phyloP scores from a whole-genome alignment of 2,797 vertebrate genomes.

The Typhlichthys subterraneus region DNA sequence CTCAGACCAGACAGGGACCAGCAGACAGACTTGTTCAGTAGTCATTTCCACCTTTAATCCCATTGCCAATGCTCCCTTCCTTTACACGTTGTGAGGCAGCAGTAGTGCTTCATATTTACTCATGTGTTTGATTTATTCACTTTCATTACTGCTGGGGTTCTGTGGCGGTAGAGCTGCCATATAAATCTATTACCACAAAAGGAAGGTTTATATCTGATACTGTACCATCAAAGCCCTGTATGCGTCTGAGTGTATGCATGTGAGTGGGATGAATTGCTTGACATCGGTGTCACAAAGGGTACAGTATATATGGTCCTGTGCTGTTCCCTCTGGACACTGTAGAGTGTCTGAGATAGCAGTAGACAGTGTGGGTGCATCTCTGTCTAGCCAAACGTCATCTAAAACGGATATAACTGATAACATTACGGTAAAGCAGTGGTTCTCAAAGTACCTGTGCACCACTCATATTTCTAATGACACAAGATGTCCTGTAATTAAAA shows the following conservation, averaged over 20 bases:
- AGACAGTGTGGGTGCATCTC: conserved; percentile 2
- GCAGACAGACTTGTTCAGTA: too few species aligned
- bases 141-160: conserved; percentile 53
- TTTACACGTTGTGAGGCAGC: conserved; percentile 23
- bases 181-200: conserved; percentile 33
- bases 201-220: conserved; percentile 54
- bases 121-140: conserved; percentile 45
- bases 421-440: too few species aligned
- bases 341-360: conserved; percentile 30
- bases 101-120: conserved; percentile 39
- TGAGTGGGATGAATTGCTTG: conserved; percentile 36
- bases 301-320: conserved; percentile 51
- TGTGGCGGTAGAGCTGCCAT: conserved; percentile 63
- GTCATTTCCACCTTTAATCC: too few species aligned
- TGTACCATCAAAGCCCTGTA: conserved; percentile 20
- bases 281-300: conserved; percentile 44
- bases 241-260: conserved; percentile 2
- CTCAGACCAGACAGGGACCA: too few species aligned
- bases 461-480: too few species aligned
- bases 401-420: conserved; percentile 1
- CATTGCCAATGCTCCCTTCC: too few species aligned
- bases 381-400: conserved; percentile 3
- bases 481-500: too few species aligned
- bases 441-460: too few species aligned
- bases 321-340: conserved; percentile 44